Conservation (phyloP, 2,797 vertebrate species). For the Enteromius unitaeniatus region DNA sequence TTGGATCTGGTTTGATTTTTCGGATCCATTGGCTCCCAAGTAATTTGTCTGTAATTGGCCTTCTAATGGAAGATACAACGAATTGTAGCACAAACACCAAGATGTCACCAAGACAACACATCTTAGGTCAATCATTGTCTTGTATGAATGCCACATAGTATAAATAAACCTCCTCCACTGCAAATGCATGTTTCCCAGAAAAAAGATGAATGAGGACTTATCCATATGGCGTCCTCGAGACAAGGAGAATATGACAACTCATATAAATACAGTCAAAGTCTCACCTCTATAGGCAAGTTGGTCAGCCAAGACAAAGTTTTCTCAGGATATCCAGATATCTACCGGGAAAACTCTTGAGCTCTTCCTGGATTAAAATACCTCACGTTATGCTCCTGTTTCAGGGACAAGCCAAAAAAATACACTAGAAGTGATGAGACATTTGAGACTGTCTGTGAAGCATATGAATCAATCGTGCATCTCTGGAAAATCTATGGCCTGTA, state of each 20-base stretch:
- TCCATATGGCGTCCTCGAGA: constrained; percentile 6
- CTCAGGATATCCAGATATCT: constrained; percentile 2
- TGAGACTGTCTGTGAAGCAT: constrained; percentile 12
- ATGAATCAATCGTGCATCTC: constrained; percentile 8
- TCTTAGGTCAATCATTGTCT: background rate
- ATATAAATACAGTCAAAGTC: background rate
- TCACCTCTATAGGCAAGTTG: background rate
- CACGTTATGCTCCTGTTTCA: background rate
- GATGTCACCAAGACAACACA: background rate
- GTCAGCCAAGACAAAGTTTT: constrained; percentile 44
- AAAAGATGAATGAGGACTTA: constrained; percentile 20
- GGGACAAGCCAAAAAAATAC: constrained; percentile 1
- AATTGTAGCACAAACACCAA: background rate
- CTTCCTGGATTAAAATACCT: constrained; percentile 31
- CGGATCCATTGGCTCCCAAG: background rate
- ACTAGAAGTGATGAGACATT: constrained; percentile 12
- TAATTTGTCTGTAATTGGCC: background rate
- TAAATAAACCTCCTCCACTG: constrained; percentile 18
- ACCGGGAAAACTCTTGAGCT: background rate
- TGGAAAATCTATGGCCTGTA: constrained; percentile 26
- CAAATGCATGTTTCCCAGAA: constrained; percentile 5
- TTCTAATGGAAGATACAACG: background rate
- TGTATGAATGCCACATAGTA: background rate
- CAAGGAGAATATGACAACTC: constrained; percentile 13
- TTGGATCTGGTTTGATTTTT: background rate